A percentile compares a stretch with the other conserved stretches of the same genome.
These are phyloP conservation scores for Bufo bufo DNA, from an alignment of 2,113 vertebrate genomes.

Conservation along the genomic window DNA sequence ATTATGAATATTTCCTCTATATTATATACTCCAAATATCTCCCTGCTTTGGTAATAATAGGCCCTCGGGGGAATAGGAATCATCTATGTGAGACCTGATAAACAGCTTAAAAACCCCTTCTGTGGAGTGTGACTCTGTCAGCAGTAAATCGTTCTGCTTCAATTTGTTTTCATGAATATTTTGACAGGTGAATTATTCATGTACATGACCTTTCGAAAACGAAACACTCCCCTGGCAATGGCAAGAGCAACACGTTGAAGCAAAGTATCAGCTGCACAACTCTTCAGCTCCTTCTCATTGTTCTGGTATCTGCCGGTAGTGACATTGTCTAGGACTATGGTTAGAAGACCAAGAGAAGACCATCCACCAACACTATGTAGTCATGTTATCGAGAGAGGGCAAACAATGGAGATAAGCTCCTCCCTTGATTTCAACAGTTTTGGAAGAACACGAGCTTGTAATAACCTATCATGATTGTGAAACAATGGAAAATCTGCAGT, in stretches of 20 bases:
- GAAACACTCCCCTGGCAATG: background rate
- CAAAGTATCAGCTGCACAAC: background rate
- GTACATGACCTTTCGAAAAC: background rate
- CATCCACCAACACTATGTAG: too few relatives aligned
- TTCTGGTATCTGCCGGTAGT: background rate
- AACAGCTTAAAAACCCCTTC: slow-evolving; percentile 9
- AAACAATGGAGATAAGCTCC: too few relatives aligned
- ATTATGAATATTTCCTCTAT: slow-evolving; percentile 39
- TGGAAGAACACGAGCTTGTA: too few relatives aligned
- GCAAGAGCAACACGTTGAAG: background rate
- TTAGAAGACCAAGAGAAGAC: background rate
- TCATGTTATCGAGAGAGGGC: too few relatives aligned
- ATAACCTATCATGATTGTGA: too few relatives aligned
- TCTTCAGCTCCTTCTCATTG: background rate
- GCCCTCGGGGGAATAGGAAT: slow-evolving; percentile 27
- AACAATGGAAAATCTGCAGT: too few relatives aligned
- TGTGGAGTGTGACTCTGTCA: slow-evolving; percentile 15
- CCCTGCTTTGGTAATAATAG: slow-evolving; percentile 4
- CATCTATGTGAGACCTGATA: slow-evolving; percentile 32
- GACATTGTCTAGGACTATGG: background rate
- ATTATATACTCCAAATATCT: slow-evolving; percentile 24
- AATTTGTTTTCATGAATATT: slow-evolving; percentile 44
- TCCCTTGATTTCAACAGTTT: too few relatives aligned
- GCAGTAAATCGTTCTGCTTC: slow-evolving; percentile 27
- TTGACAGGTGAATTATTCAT: slow-evolving; percentile 49